Percentiles rank a stretch among this genome's conserved stretches.
Conservation (phyloP, 2,113 vertebrate species). For the Aldabrachelys gigantea region DNA sequence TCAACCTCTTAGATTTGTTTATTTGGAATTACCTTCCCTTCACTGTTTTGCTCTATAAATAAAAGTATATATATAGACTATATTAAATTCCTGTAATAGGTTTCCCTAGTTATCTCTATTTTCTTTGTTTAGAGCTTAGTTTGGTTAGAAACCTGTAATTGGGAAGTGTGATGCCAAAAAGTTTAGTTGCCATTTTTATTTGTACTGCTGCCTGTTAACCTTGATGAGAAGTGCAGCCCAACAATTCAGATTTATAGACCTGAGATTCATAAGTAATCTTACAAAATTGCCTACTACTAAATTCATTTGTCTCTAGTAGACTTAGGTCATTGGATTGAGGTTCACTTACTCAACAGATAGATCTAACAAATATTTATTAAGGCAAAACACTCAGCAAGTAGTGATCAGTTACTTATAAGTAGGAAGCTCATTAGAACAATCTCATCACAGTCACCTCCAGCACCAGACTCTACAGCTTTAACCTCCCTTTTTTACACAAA, state of each 20-base stretch:
- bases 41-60: background rate
- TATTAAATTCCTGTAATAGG: background rate
- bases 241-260: rapidly evolving
- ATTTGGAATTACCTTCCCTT: background rate
- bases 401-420: background rate
- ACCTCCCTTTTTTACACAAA: background rate
- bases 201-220: background rate
- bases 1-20: background rate
- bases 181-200: background rate
- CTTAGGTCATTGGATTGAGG: background rate
- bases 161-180: background rate
- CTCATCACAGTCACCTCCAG: background rate
- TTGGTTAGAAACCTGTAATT: no score
- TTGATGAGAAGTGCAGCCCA: background rate
- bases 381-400: background rate
- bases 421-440: background rate
- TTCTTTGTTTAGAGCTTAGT: background rate
- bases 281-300: background rate
- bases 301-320: background rate
- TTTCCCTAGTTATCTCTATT: background rate
- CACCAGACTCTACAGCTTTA: background rate
- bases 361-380: background rate
- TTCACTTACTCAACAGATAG: background rate
- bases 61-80: background rate
- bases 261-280: background rate